phyloP scores from a whole-genome alignment of 2,113 vertebrate genomes.

The Rattus rattus region DNA sequence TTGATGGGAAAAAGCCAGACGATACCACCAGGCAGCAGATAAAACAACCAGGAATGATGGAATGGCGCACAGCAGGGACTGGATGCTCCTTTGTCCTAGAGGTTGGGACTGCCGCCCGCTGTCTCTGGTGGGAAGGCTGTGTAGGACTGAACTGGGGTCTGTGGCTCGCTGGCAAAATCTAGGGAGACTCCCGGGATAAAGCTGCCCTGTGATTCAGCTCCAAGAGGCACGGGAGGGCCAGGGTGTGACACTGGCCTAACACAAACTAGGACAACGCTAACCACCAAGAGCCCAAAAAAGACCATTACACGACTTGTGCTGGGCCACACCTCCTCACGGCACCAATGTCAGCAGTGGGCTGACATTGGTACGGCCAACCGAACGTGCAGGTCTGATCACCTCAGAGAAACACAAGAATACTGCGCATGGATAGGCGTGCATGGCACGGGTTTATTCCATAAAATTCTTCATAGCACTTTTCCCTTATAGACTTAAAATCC shows the following conservation, averaged over 20 bases:
- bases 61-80: not conserved
- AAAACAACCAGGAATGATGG: not conserved
- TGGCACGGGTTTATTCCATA: conserved; percentile 61
- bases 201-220: not conserved
- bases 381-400: not conserved
- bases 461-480: conserved; percentile 50
- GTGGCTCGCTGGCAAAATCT: not conserved
- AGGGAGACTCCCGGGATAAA: not conserved
- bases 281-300: not conserved
- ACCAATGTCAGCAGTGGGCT: not conserved
- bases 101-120: not conserved
- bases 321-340: not conserved
- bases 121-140: not conserved
- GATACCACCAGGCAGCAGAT: not conserved
- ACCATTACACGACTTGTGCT: not conserved
- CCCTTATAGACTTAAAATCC: conserved; percentile 65
- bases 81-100: not conserved
- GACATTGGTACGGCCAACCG: not conserved
- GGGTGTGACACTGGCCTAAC: not conserved
- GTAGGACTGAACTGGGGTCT: not conserved
- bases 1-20: not conserved
- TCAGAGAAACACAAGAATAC: not conserved
- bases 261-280: not conserved
- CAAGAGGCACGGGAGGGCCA: not conserved
- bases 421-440: fast-evolving